phyloP scores from a whole-genome alignment of 1,140 invertebrate species.

The Teleogryllus occipitalis region DNA sequence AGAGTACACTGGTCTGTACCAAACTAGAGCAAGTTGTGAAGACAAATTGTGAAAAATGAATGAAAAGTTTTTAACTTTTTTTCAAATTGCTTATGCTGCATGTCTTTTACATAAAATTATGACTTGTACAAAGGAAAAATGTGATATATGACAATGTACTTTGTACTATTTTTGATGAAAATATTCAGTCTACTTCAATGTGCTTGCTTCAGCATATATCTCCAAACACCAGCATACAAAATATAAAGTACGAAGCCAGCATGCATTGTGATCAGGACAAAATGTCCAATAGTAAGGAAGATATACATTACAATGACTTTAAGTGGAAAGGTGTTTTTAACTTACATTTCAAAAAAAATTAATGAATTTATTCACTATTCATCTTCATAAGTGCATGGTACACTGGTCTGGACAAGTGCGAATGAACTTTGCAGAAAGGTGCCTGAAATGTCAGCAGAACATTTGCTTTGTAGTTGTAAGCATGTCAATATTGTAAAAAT shows the following conservation, averaged over 20 bases:
- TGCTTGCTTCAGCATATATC: neutral
- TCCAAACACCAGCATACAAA: neutral
- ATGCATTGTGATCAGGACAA: neutral
- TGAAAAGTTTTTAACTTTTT: neutral
- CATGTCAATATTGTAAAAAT: neutral
- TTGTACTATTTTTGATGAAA: neutral
- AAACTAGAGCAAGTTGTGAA: slow-evolving; percentile 1
- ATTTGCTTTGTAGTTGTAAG: neutral
- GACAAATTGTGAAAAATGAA: neutral
- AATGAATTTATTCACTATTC: neutral
- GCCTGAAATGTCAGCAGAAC: neutral
- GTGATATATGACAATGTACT: neutral
- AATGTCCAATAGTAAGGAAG: neutral
- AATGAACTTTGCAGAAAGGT: neutral
- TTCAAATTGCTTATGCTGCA: neutral
- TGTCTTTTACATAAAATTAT: neutral
- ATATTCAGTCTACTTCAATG: neutral
- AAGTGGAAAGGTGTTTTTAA: neutral
- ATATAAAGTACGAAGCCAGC: neutral
- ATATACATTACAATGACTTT: neutral
- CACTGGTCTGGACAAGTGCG: neutral
- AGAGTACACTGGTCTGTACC: neutral
- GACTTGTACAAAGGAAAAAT: neutral
- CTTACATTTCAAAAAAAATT: neutral
- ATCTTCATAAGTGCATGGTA: slow-evolving; percentile 4